Evolutionary conservation across 1,140 invertebrate genomes (phyloP).

Genomic region (Hylaeus volcanicus): DNA sequence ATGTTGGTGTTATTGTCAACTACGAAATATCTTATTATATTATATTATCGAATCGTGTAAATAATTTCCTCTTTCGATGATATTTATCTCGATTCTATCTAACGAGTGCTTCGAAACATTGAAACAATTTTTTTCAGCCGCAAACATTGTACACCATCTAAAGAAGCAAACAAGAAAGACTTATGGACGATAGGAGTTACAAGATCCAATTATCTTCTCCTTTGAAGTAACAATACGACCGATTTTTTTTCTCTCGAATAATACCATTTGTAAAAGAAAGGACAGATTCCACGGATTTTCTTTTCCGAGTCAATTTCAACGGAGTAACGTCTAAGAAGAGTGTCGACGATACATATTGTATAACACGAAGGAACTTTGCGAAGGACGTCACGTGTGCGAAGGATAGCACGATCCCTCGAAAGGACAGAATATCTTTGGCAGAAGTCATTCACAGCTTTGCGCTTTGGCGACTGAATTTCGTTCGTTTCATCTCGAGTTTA

Average conservation of each 20-base stretch:
- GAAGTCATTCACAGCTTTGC: constrained; percentile 51
- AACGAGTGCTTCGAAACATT: background rate
- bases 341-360: constrained; percentile 11
- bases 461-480: constrained; percentile 38
- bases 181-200: constrained; percentile 15
- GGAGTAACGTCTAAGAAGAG: constrained; percentile 6
- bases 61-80: background rate
- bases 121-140: background rate
- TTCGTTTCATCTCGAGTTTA: background rate
- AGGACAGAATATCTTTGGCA: constrained; percentile 64
- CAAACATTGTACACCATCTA: background rate
- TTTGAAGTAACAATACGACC: background rate
- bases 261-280: background rate
- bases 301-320: background rate
- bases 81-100: background rate
- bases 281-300: background rate
- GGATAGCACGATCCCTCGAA: constrained; percentile 43
- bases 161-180: background rate
- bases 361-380: constrained; percentile 62
- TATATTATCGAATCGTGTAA: background rate
- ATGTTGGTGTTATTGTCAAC: constrained; percentile 20
- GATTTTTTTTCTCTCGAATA: background rate
- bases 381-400: constrained; percentile 61
- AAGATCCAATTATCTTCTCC: background rate
- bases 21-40: background rate